These are phyloP conservation scores for Hylaeus volcanicus DNA, from an alignment of 1,140 invertebrate genomes.

Conservation along the genomic window DNA sequence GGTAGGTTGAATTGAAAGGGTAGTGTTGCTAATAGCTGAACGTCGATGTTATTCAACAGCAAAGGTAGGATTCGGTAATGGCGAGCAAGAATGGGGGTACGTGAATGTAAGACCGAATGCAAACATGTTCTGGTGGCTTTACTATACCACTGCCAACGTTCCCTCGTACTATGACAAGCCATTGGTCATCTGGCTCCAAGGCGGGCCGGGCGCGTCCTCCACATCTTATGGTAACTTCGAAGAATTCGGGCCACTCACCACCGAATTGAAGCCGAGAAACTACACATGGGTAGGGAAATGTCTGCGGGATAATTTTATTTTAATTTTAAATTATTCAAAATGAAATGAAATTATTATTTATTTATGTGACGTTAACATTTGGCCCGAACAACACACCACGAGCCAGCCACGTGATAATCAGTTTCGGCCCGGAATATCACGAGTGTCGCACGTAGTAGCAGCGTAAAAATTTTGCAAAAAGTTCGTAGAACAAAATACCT, in stretches of 20 bases:
- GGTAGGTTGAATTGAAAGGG: no score
- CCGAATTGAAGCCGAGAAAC: constrained; percentile 84
- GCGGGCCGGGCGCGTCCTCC: constrained; percentile 88
- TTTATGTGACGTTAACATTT: no score
- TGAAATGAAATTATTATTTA: no score
- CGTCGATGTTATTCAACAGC: constrained; percentile 30
- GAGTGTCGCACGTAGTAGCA: no score
- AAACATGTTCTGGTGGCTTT: constrained; percentile 92
- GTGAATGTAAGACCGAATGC: constrained; percentile 85
- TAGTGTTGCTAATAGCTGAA: not conserved
- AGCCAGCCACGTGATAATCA: no score
- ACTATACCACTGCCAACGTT: constrained; percentile 84
- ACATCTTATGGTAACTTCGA: constrained; percentile 90
- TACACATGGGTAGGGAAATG: constrained; percentile 86
- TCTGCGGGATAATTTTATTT: no score
- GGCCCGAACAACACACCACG: no score
- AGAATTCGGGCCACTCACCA: constrained; percentile 87
- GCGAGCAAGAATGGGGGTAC: constrained; percentile 86
- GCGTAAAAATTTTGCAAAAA: no score
- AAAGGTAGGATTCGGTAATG: constrained; percentile 80
- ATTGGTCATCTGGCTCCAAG: constrained; percentile 90
- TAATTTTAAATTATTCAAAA: no score
- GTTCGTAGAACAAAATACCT: no score
- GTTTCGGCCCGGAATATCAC: no score
- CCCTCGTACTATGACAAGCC: constrained; percentile 83